Evolutionary conservation across 2,113 vertebrate genomes (phyloP), one percentile per base, ranked within the genome.

Genomic region (Mesoclemmys tuberculata): DNA sequence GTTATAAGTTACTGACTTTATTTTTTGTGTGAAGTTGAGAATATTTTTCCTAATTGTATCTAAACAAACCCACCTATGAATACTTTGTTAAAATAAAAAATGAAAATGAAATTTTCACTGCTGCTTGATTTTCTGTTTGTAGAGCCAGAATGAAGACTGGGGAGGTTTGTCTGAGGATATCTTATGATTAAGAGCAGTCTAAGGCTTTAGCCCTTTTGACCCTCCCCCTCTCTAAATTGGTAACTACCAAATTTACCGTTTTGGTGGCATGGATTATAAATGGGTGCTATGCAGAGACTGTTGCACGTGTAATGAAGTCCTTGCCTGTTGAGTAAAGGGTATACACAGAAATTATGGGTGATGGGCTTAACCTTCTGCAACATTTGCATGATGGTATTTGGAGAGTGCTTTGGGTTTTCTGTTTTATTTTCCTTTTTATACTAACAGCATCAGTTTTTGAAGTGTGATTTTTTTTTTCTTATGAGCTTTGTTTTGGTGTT

Each of bases 81-180:
- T 96, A 87, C 88, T 87, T 87, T 91, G 46, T 95, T 85, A 88
- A 92, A 97, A 55, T 96, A 92, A n/a, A n/a, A n/a, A n/a, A 94
- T 93, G 90, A 94, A 55, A 98, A 97, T 54, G 92, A 88, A 85
- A 93, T 98, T 97, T 98, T 98, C 96, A 98, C 90, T 98, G 80
- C 96, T 98, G 97, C 98, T 98, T 98, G 98, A 97, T 98, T 99
- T 99, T 99, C 95, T 99, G 98, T 99, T 98, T 98, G 82, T 99
- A 99, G 99, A 99, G 98, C 98, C 99, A 99, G 98, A 99, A 98
- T 98, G 99, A 99, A 98, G 99, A 99, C 98, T 99, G 99, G 99
- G 99, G 99, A 98, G 99, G 99, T 99, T 99, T 99, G 98, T 99
- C 98, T 99, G 99, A 99, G 98, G 99, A 99, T 98, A 98, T 99